Conservation (phyloP, 64 coral and sea anemone genomes). For the Cladopsammia gracilis region DNA sequence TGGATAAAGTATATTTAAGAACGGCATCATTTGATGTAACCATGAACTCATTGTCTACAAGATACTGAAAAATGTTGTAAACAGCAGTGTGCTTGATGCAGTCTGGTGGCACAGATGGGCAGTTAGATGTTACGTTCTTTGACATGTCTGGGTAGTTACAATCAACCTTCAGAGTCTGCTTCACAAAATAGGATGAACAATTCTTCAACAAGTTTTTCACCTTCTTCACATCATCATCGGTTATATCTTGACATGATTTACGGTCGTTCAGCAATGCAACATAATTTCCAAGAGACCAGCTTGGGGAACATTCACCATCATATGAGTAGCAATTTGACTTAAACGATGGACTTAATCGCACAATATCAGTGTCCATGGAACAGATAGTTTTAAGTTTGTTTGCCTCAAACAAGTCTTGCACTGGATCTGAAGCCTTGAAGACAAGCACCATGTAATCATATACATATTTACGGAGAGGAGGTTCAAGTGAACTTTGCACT, state of each 20-base stretch:
- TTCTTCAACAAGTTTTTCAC: conserved; percentile 44
- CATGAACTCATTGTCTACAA: conserved; percentile 74
- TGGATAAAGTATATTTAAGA: conserved; percentile 57
- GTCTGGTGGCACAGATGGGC: conserved; percentile 32
- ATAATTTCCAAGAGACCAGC: conserved; percentile 71
- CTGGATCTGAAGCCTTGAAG: conserved; percentile 61
- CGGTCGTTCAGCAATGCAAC: conserved; percentile 67
- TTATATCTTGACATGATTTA: conserved; percentile 69
- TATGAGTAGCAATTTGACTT: background rate
- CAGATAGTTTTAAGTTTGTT: conserved; percentile 74
- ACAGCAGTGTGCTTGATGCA: conserved; percentile 71
- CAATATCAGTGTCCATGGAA: conserved; percentile 66
- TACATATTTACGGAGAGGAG: background rate
- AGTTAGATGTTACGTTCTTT: background rate
- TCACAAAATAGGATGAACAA: conserved; percentile 61
- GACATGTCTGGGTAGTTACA: background rate
- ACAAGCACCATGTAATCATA: conserved; percentile 6
- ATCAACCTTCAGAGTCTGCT: conserved; percentile 20
- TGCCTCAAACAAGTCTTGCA: conserved; percentile 54
- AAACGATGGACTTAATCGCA: conserved; percentile 12
- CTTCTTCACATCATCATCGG: conserved; percentile 60
- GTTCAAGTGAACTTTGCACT: background rate
- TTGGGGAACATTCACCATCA: conserved; percentile 22
- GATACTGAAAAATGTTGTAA: conserved; percentile 63
- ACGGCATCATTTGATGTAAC: conserved; percentile 30